Base-by-base conservation (phyloP, 2,797 vertebrate genomes). In the Potorous gilbertii region DNA sequence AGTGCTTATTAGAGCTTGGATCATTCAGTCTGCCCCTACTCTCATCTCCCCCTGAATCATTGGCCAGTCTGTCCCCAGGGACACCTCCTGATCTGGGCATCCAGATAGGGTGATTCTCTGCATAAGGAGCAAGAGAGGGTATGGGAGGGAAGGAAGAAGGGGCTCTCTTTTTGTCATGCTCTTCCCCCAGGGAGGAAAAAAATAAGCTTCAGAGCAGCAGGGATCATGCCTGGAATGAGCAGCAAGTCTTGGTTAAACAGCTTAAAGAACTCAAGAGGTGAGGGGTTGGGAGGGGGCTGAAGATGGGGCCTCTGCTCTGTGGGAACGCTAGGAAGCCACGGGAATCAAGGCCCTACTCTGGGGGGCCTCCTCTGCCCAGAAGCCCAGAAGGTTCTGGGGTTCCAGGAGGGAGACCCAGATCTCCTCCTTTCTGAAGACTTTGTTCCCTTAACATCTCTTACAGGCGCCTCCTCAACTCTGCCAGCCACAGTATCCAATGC, bases 181-280 rank as follows among this genome's bases (percentile, higher is more conserved):
- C n/a, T 95, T 56, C 56, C 28, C 81, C 46, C 52, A 98, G 98
- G 95, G 95, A 95, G 50, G 98, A 98, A 31, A 97, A 98, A 95
- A 93, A 55, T 50, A 95, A 94, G 55, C 95, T 98, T 55, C 95
- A 94, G 91, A 95, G 92, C 0, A 94, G 97, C 94, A 90, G 96
- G 90, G 97, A 94, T 91, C 91, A 50, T 92, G 98, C 97, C 94
- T 55, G 3, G 62, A 95, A 97, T 1, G 52, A 97, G 94, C 97
- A 96, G 98, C 97, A 24, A 5, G 3, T 94, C 34, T n/a, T 97
- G 62, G 91, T 95, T 14, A 24, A 95, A 91, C 96, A 97, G 90
- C 96, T 97, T 52, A 92, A 56, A 0, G 95, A 97, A 24, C 92
- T 95, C 34, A 91, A 52, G 27, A 96, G 96, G 97, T 98, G 96